These are phyloP conservation scores for Periophthalmus magnuspinnatus DNA, from an alignment of 2,797 vertebrate species.

Conservation along the genomic window DNA sequence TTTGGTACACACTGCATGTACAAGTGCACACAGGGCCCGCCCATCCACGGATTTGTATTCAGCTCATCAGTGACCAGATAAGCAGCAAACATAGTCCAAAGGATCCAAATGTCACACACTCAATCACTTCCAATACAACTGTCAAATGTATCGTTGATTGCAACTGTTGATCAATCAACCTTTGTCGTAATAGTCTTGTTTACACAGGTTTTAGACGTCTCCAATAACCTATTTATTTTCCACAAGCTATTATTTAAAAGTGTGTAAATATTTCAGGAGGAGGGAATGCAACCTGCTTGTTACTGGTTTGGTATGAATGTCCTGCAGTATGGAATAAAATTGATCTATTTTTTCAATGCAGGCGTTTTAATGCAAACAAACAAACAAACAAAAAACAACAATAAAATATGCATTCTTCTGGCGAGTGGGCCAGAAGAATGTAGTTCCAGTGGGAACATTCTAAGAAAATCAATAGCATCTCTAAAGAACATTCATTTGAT, in stretches of 20 bases:
- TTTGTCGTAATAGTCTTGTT: slow-evolving; percentile 33
- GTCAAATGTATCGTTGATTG: slow-evolving; percentile 63
- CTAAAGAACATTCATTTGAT: too few species aligned
- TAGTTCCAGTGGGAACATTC: too few species aligned
- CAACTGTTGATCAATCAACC: slow-evolving; percentile 53
- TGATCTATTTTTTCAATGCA: too few species aligned
- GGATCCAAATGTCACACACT: slow-evolving; percentile 68
- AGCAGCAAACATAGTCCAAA: slow-evolving; percentile 66
- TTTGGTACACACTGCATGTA: slow-evolving; percentile 37
- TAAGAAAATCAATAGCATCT: too few species aligned
- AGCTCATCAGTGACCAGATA: slow-evolving; percentile 41
- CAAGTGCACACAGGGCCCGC: slow-evolving; percentile 15
- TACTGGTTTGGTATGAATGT: too few species aligned
- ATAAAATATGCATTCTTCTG: too few species aligned
- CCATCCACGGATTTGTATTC: slow-evolving; percentile 67
- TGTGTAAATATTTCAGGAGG: too few species aligned
- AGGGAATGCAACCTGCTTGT: too few species aligned
- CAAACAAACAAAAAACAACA: too few species aligned
- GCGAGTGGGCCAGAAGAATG: too few species aligned
- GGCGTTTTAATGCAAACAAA: too few species aligned
- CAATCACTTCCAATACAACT: slow-evolving; percentile 65
- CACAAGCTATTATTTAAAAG: slow-evolving; percentile 10
- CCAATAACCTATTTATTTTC: slow-evolving; percentile 36
- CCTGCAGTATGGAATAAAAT: too few species aligned
- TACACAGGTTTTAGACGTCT: slow-evolving; percentile 25